phyloP scores from a whole-genome alignment of 2,888 invertebrate genomes.

The Limenitis arthemis region DNA sequence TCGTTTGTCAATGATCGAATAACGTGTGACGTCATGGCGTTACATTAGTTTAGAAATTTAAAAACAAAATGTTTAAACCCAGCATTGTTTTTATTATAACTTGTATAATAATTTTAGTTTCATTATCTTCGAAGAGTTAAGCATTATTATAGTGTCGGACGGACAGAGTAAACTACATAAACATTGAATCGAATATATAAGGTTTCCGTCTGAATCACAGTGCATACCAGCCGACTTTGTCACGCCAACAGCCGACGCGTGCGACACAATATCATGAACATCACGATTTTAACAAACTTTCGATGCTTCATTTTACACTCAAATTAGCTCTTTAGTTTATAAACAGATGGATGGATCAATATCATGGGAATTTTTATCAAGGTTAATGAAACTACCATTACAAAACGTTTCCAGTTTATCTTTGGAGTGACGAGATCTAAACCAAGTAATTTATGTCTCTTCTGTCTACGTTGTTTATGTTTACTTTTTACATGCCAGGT shows the following conservation, averaged over 20 bases:
- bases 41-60: slow-evolving; percentile 48
- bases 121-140: slow-evolving; percentile 27
- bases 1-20: slow-evolving; percentile 69
- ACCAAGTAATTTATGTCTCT: neutral
- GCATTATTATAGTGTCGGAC: slow-evolving; percentile 54
- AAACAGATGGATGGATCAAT: neutral
- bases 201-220: slow-evolving; percentile 69
- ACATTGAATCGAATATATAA: slow-evolving; percentile 56
- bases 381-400: neutral
- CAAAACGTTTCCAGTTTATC: neutral
- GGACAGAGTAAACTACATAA: slow-evolving; percentile 56
- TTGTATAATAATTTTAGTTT: neutral
- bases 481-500: too few species aligned
- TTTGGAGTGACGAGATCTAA: neutral
- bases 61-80: slow-evolving; percentile 15
- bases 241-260: slow-evolving; percentile 51
- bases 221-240: slow-evolving; percentile 66
- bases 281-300: slow-evolving; percentile 49
- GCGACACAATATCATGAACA: slow-evolving; percentile 55
- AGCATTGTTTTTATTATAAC: neutral
- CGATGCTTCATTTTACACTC: slow-evolving; percentile 22
- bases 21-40: slow-evolving; percentile 57
- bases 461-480: too few species aligned
- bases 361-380: slow-evolving; percentile 1
- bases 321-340: neutral